A percentile compares a stretch with the other conserved stretches of the same genome.
These are phyloP conservation scores for Urocolius indicus DNA, from an alignment of 2,113 vertebrate species.

Conservation along the genomic window DNA sequence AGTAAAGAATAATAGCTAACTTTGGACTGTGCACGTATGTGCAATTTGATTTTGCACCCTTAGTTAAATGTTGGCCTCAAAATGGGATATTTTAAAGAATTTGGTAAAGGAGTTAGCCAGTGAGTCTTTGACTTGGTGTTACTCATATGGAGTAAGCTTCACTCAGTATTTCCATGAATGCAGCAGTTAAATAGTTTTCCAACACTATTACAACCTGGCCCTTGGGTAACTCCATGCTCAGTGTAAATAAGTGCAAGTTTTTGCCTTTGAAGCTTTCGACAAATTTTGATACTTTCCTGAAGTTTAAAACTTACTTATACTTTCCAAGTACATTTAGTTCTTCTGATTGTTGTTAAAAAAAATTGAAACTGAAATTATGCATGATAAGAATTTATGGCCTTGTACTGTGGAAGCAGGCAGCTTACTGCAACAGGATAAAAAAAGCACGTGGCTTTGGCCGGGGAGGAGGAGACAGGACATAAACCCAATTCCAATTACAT, in stretches of 20 bases:
- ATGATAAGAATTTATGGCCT: not conserved
- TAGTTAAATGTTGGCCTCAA: not conserved
- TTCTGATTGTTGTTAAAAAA: not conserved
- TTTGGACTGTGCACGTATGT: not conserved
- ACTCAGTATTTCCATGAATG: not conserved
- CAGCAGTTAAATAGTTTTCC: not conserved
- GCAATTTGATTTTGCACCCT: not conserved
- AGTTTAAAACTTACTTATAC: not conserved
- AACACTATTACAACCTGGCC: not conserved
- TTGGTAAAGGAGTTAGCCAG: not conserved
- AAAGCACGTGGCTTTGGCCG: not conserved
- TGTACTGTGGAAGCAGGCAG: not conserved
- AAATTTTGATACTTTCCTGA: not conserved
- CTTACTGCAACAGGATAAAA: not conserved
- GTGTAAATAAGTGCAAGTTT: not conserved
- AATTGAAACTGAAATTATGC: not conserved
- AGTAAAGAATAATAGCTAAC: not conserved
- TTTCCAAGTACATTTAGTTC: not conserved
- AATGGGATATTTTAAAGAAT: not conserved
- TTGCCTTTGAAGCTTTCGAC: not conserved
- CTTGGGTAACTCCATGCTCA: not conserved
- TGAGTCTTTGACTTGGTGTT: not conserved
- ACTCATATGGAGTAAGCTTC: not conserved
- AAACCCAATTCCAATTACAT: too few relatives aligned
- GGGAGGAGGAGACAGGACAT: rapidly evolving